Conservation (phyloP, 1,140 invertebrate species). For the Lepidurus arcticus region DNA sequence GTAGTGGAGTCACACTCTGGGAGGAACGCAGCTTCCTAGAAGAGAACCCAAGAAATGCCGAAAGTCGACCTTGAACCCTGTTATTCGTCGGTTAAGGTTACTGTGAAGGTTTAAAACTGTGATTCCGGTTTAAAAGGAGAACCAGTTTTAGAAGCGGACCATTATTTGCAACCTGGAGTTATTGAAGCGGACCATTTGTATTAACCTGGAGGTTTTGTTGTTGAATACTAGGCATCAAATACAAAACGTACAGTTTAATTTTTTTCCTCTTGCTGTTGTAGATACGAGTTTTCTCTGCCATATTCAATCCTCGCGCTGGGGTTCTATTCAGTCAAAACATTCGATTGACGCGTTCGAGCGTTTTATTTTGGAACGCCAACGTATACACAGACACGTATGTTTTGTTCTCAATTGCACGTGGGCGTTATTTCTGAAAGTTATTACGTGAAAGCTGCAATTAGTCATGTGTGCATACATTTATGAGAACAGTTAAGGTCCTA, state of each 20-base stretch:
- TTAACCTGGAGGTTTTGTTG: background rate
- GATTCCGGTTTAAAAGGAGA: background rate
- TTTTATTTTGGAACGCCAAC: background rate
- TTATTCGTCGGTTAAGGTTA: background rate
- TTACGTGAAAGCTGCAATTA: no score
- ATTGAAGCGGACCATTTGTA: background rate
- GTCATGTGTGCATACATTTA: no score
- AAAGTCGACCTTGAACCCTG: conserved; percentile 8
- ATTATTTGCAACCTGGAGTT: background rate
- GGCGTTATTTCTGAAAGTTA: background rate
- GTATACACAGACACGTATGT: background rate
- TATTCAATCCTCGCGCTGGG: background rate
- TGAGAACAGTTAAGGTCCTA: no score
- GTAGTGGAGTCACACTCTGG: conserved; percentile 73
- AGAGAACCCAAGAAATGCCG: background rate
- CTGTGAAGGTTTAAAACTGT: background rate
- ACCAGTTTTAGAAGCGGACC: background rate
- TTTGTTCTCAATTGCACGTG: background rate
- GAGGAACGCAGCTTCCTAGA: conserved; percentile 51
- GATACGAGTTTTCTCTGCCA: background rate
- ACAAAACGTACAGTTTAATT: background rate
- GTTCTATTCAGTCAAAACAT: no score
- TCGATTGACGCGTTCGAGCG: background rate
- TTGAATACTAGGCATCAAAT: background rate
- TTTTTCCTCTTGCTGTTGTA: background rate